Conservation (phyloP, 1,140 invertebrate species). For the Hestina assimilis region DNA sequence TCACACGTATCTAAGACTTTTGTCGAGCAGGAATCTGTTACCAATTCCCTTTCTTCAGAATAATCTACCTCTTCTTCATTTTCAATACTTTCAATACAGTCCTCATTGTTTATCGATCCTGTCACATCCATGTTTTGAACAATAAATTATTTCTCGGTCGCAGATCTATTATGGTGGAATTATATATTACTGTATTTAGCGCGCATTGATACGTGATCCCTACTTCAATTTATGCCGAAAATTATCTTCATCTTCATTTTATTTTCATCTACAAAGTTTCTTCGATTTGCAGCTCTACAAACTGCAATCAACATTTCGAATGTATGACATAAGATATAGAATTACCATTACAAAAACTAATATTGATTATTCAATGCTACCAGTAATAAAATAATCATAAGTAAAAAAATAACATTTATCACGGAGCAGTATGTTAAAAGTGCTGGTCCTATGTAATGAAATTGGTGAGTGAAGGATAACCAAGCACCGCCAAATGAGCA, state of each 20-base stretch:
- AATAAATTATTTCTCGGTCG: not conserved
- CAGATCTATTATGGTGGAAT: not conserved
- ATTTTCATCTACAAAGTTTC: constrained; percentile 4
- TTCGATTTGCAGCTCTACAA: constrained; percentile 2
- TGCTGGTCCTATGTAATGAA: too few species aligned
- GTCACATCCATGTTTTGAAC: constrained; percentile 48
- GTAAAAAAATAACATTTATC: too few species aligned
- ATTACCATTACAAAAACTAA: not conserved
- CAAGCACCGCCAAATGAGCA: too few species aligned
- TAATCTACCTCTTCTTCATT: constrained; percentile 69
- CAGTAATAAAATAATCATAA: too few species aligned
- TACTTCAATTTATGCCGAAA: constrained; percentile 7
- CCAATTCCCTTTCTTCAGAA: constrained; percentile 66
- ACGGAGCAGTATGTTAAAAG: too few species aligned
- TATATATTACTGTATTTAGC: not conserved
- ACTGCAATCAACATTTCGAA: constrained; percentile 15
- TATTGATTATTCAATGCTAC: too few species aligned
- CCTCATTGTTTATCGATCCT: constrained; percentile 63
- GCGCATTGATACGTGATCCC: constrained; percentile 4
- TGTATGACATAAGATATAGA: not conserved
- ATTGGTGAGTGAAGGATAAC: too few species aligned
- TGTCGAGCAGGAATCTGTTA: constrained; percentile 64
- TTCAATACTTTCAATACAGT: constrained; percentile 53
- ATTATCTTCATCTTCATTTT: constrained; percentile 11
- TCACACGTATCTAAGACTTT: constrained; percentile 54